Base-by-base conservation (phyloP, 2,888 invertebrate species). In the Hirtodrosophila cameraria region DNA sequence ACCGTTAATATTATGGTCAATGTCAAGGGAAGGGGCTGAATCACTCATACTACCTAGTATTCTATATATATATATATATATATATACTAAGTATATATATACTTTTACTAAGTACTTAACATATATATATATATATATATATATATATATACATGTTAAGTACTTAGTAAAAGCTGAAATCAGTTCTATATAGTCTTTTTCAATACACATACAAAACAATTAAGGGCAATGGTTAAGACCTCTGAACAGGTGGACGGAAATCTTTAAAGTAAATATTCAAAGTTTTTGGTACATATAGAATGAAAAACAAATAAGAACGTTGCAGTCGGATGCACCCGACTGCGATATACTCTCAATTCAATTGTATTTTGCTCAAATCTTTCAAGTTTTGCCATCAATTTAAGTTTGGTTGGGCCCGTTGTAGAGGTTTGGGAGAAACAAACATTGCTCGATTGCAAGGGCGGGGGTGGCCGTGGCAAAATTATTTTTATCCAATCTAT, bases 1-100 rank as follows among this genome's bases (percentile, higher is more conserved):
- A 27, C 39, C 35, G 63, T 18, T 20, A 2, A 46, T 50, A 66
- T 36, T 30, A 52, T 52, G 25, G 28, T 6, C 55, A 61, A 61
- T 61, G 55, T 23, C 67, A 53, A 42, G 28, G 46, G 23, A 27
- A 12, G 27, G 9, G 8, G 55, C 33, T 55, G 45, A 55, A 42
- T 46, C 8, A 33, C 23, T n/a, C 33, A 43, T 8, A 33, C 23
- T 9, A 48, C 20, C 8, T 5, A 18, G 18, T 18, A 18, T 18
- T 18, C 18, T 30, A 6, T 15, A 30, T 20, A 30, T 16, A 3
- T 13, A 35, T 52, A 33, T 3, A 12, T 43, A 30, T 9, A 9
- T 23, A 18, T 30, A 25, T 6, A 3, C 28, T 16, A 7, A 8
- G 15, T 9, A 13, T 27, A 20, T 20, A 5, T 20, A 20, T 3